These are phyloP conservation scores for Nyctibius grandis DNA, from an alignment of 2,797 vertebrate genomes.

Conservation along the genomic window DNA sequence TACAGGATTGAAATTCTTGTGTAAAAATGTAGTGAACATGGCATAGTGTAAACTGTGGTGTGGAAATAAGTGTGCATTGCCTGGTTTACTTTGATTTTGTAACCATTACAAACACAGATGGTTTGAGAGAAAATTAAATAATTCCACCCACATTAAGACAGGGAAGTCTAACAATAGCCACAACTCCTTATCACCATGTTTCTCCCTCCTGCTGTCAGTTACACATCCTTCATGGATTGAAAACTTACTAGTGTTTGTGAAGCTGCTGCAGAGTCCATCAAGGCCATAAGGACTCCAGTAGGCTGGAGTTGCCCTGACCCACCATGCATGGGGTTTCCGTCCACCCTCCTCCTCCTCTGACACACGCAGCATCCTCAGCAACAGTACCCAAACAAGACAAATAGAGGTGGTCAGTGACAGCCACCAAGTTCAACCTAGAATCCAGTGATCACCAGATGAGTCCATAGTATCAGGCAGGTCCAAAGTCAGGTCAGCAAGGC, in stretches of 20 bases:
- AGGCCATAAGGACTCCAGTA: fast-evolving
- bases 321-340: fast-evolving
- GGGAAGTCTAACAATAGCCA: conserved; percentile 6
- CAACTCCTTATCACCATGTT: not conserved
- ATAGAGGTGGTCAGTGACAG: not conserved
- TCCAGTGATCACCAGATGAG: not conserved
- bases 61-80: not conserved
- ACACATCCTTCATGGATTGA: not conserved
- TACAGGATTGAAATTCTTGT: not conserved
- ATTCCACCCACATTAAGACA: not conserved
- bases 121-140: not conserved
- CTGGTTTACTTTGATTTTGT: not conserved
- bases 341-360: not conserved
- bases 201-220: not conserved
- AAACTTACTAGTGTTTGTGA: not conserved
- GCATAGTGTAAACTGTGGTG: not conserved
- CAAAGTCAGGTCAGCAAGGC: not conserved
- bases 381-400: fast-evolving
- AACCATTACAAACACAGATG: not conserved
- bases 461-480: not conserved
- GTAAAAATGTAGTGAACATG: not conserved
- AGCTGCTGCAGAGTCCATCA: not conserved
- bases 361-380: not conserved
- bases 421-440: not conserved
- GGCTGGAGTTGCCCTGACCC: not conserved